phyloP scores from a whole-genome alignment of 2,888 invertebrate species.

The Stictocephala bisonia region DNA sequence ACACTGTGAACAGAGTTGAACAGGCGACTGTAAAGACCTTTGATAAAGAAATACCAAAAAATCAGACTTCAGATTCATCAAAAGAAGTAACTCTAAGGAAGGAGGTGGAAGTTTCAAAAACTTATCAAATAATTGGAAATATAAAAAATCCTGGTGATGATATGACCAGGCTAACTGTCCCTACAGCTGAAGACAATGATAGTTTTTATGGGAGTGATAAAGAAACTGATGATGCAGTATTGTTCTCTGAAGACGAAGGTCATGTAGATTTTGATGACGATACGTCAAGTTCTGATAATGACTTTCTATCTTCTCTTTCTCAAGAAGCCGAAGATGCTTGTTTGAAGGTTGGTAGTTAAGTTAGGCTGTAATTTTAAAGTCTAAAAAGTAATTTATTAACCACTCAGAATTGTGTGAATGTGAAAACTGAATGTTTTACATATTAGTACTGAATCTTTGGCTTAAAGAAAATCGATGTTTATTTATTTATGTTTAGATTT shows the following conservation, averaged over 20 bases:
- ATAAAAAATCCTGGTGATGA: constrained; percentile 50
- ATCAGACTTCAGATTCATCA: constrained; percentile 18
- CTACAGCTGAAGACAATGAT: constrained; percentile 65
- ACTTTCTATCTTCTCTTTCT: constrained; percentile 56
- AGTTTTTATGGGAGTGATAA: constrained; percentile 73
- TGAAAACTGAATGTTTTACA: constrained; percentile 32
- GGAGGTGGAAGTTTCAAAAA: constrained; percentile 60
- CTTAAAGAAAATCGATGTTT: no score
- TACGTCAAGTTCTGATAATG: constrained; percentile 65
- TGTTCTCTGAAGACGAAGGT: constrained; percentile 72
- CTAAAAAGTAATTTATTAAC: no score
- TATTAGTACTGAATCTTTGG: no score
- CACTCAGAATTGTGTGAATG: no score
- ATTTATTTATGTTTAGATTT: no score
- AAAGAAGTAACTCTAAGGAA: constrained; percentile 59
- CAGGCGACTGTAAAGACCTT: constrained; percentile 58
- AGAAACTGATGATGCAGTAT: constrained; percentile 71
- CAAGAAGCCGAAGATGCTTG: constrained; percentile 47
- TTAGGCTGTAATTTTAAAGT: no score
- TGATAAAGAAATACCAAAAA: constrained; percentile 53
- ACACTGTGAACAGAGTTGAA: constrained; percentile 59
- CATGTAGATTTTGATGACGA: constrained; percentile 64
- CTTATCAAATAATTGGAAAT: constrained; percentile 60
- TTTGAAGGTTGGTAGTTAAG: constrained; percentile 35
- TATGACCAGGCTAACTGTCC: constrained; percentile 12